Conservation (phyloP, 1,140 invertebrate genomes). For the Nasonia giraulti region DNA sequence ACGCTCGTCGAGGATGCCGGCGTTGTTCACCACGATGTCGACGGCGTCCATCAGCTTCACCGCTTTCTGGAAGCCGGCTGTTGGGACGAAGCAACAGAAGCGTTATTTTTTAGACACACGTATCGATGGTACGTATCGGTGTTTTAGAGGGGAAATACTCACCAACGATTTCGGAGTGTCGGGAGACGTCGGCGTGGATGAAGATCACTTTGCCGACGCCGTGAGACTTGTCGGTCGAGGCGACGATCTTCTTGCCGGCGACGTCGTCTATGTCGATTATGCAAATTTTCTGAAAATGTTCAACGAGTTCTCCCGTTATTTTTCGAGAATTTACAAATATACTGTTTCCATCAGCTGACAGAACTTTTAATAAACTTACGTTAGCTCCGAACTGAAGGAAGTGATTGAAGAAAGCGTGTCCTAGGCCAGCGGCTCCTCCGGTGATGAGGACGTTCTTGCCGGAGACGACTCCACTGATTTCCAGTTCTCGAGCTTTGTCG, state of each 20-base stretch:
- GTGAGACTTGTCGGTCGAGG: conserved; percentile 60
- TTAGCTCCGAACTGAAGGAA: conserved; percentile 71
- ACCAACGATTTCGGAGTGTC: conserved; percentile 60
- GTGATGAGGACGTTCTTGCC: conserved; percentile 73
- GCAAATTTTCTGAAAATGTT: conserved; percentile 60
- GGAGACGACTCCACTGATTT: conserved; percentile 62
- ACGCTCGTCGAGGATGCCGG: conserved; percentile 76
- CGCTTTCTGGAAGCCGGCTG: conserved; percentile 26
- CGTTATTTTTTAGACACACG: neutral
- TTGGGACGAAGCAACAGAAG: neutral
- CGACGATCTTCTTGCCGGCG: conserved; percentile 52
- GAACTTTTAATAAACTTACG: conserved; percentile 60
- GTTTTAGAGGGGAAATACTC: neutral
- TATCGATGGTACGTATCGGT: neutral
- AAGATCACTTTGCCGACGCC: conserved; percentile 61
- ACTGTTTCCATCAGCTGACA: neutral
- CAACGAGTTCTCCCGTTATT: neutral
- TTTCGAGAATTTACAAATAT: neutral
- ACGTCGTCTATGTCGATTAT: conserved; percentile 63
- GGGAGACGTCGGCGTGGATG: conserved; percentile 62
- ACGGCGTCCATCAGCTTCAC: conserved; percentile 55
- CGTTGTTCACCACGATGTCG: conserved; percentile 79
- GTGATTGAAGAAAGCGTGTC: conserved; percentile 69
- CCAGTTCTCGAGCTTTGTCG: conserved; percentile 63
- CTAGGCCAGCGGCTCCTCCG: conserved; percentile 73